These are phyloP conservation scores for Eupithecia exiguata DNA, from an alignment of 2,888 invertebrate species.

Conservation along the genomic window DNA sequence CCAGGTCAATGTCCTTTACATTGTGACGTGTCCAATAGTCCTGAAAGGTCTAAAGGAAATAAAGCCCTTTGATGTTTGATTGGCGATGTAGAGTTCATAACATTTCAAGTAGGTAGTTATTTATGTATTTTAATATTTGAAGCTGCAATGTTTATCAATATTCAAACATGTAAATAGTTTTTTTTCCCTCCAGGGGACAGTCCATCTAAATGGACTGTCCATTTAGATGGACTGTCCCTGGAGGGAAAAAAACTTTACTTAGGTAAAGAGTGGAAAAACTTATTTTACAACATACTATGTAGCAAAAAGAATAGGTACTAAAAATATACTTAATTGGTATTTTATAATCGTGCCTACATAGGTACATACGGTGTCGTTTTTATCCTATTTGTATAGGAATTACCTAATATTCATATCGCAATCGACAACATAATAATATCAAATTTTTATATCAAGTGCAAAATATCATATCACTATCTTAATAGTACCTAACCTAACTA, in stretches of 20 bases:
- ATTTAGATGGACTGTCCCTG: no score
- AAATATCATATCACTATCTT: slow-evolving; percentile 12
- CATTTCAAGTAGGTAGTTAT: not conserved
- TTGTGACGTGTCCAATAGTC: no score
- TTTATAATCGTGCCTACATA: not conserved
- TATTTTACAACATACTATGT: not conserved
- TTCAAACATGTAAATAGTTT: not conserved
- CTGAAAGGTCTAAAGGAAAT: no score
- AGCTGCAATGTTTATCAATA: not conserved
- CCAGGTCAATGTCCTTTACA: not conserved
- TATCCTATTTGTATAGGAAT: not conserved
- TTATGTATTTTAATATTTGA: not conserved
- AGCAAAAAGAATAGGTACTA: not conserved
- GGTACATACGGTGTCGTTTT: not conserved
- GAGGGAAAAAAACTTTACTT: no score
- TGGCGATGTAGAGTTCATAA: not conserved
- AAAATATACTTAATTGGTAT: not conserved
- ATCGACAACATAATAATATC: not conserved
- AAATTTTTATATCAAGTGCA: slow-evolving; percentile 11
- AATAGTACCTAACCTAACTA: not conserved
- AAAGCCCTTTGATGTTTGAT: no score
- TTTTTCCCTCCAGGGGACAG: not conserved
- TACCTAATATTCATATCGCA: not conserved
- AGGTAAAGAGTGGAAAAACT: not conserved
- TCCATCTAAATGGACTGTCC: no score